phyloP scores from a whole-genome alignment of 2,797 vertebrate genomes.

The Pseudochirops cupreus region DNA sequence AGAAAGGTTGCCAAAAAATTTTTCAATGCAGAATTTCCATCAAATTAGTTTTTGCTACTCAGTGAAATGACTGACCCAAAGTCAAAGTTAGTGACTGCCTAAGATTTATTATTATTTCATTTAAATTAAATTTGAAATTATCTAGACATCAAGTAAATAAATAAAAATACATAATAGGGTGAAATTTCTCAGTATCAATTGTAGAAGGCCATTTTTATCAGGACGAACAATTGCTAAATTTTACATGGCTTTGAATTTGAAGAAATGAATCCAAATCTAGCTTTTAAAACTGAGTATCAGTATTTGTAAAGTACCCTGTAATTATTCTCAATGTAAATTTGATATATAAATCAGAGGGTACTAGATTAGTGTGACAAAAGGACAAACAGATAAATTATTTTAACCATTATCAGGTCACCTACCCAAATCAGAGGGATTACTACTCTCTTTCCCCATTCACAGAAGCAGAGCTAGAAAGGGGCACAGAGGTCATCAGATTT shows the following conservation, averaged over 20 bases:
- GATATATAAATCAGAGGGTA: neutral
- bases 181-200: constrained; percentile 33
- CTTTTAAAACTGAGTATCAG: neutral
- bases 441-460: neutral
- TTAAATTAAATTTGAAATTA: constrained; percentile 7
- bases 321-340: neutral
- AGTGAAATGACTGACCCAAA: neutral
- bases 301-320: constrained; percentile 12
- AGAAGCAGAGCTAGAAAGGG: neutral
- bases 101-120: constrained; percentile 5
- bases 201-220: constrained; percentile 15
- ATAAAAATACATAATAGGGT: neutral
- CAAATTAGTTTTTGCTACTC: neutral
- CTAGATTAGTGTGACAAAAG: neutral
- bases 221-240: neutral
- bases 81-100: neutral
- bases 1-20: neutral
- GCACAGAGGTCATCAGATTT: neutral
- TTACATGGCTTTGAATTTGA: neutral
- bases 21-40: neutral
- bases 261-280: neutral
- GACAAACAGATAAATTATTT: neutral
- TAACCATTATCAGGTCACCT: neutral
- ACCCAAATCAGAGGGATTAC: neutral
- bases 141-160: constrained; percentile 11